Evolutionary conservation across 2,113 vertebrate species (phyloP), one percentile per base, ranked within the genome.

Genomic region (Cebidichthys violaceus): DNA sequence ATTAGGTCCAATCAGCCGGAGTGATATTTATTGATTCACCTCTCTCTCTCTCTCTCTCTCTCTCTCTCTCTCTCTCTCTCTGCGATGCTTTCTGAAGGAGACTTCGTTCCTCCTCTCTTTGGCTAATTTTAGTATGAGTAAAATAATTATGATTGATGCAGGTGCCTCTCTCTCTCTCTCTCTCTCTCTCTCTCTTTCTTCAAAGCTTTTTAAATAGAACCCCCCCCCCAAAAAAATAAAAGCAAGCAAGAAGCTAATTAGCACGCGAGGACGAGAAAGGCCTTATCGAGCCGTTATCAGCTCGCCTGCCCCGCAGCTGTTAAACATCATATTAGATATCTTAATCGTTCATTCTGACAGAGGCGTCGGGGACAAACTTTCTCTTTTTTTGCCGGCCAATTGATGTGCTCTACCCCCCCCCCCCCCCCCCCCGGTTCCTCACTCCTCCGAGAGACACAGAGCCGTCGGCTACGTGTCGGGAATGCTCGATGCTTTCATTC

Each of bases 21-120:
- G 92, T 93, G 93, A 95, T 95, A 95, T 94, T 94, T 94, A 95
- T 95, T 85, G 90, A 94, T 95, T 93, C 89, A 84, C 85, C 87
- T 90, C 88, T 89, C 83, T 69, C 81, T 55, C 66, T 82, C 31
- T 86, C 77, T 75, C 75, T 20, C 20, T 52, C 75, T 39, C 75
- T 20, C 67, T 13, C 62, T 17, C 35, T 47, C 35, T 45, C 7
- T 72, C 54, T 52, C 33, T 55, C 73, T 75, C 6, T 71, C 74
- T 33, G 61, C 3, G 6, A 54, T 78, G 69, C 73, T 88, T 72
- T 89, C 80, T 88, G 86, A 94, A 94, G 90, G 89, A 93, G 92
- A 92, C 77, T 59, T 76, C 66, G 85, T 81, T 90, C 78, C 64
- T 67, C 47, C 64, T 85, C 70, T 77, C 71, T 84, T 60, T 37